Conservation (phyloP, 2,113 vertebrate genomes). For the Ivindomyrus marchei region DNA sequence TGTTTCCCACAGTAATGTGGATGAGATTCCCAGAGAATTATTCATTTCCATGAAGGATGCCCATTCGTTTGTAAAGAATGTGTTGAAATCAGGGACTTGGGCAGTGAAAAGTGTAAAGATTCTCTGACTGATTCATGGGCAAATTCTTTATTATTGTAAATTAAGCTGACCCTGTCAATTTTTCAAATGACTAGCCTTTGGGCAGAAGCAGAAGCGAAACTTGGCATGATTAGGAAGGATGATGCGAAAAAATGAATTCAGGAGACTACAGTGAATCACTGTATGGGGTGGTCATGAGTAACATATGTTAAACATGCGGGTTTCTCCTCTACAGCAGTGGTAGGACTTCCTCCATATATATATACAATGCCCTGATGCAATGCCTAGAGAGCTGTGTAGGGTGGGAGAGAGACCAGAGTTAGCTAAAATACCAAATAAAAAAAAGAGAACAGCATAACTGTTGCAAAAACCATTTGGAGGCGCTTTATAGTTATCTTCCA, state of each 20-base stretch:
- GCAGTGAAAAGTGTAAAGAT: not conserved
- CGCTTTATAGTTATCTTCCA: not conserved
- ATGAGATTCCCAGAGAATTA: not conserved
- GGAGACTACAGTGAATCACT: not conserved
- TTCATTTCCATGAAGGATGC: not conserved
- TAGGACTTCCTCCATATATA: not conserved
- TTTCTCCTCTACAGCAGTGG: not conserved
- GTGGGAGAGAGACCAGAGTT: not conserved
- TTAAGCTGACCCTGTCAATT: not conserved
- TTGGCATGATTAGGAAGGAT: not conserved
- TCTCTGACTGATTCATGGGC: not conserved
- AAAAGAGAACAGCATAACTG: not conserved
- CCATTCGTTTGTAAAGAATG: not conserved
- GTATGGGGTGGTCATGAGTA: not conserved
- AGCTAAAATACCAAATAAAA: not conserved
- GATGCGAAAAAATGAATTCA: not conserved
- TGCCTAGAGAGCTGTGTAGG: not conserved
- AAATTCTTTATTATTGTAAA: not conserved
- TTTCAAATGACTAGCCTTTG: not conserved
- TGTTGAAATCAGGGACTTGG: not conserved
- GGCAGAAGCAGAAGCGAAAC: conserved; percentile 14
- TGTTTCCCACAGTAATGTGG: not conserved
- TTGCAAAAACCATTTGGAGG: not conserved
- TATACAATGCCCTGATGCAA: not conserved
- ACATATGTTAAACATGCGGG: not conserved